phyloP scores from a whole-genome alignment of 2,888 invertebrate genomes.

The Athalia cordata region DNA sequence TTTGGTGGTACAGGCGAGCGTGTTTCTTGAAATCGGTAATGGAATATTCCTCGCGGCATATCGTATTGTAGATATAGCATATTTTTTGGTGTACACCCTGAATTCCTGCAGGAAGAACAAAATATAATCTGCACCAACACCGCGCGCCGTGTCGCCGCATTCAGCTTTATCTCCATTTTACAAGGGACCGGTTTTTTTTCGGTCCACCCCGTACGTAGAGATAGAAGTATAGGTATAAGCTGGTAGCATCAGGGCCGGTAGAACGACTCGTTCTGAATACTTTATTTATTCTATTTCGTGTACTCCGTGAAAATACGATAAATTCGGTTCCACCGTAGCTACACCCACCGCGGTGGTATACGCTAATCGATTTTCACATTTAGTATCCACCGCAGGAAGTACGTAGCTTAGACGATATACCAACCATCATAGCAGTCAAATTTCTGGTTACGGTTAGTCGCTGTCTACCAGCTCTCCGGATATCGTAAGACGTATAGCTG shows the following conservation, averaged over 20 bases:
- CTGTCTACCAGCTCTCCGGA: constrained; percentile 3
- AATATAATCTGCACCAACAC: no score
- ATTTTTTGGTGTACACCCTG: no score
- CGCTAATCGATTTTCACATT: constrained; percentile 40
- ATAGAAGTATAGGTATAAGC: background rate
- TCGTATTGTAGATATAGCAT: no score
- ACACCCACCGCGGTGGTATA: background rate
- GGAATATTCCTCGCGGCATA: no score
- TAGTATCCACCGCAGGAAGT: background rate
- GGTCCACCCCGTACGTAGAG: background rate
- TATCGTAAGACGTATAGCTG: background rate
- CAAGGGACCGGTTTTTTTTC: no score
- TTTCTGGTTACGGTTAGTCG: constrained; percentile 16
- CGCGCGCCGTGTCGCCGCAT: no score
- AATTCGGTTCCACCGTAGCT: constrained; percentile 11
- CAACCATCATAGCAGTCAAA: background rate
- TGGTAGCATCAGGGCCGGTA: background rate
- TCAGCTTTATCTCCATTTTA: no score
- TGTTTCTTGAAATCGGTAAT: no score
- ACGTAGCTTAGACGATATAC: background rate
- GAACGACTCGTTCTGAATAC: constrained; percentile 13
- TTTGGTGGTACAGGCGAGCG: no score
- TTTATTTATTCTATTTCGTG: constrained; percentile 25
- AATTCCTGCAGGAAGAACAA: no score
- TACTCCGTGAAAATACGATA: constrained; percentile 25